A percentile compares a stretch with the other conserved stretches of the same genome.
Evolutionary conservation across 2,888 invertebrate species (phyloP).

Genomic region (Platypus cylindrus): DNA sequence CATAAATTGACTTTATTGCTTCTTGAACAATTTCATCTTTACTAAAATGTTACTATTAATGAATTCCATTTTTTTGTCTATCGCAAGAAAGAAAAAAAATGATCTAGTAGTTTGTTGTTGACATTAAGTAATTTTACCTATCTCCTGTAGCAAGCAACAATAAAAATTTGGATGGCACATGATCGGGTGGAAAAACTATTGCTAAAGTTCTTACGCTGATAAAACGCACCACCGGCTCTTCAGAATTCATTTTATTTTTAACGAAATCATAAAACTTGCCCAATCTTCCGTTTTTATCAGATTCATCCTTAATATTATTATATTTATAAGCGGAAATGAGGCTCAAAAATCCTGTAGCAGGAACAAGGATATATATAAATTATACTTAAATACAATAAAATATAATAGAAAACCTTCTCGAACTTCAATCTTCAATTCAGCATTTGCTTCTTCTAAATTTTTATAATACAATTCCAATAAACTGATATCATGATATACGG

Average conservation of each 20-base stretch:
- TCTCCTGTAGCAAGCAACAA: constrained; percentile 75
- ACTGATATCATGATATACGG: constrained; percentile 55
- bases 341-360: constrained; percentile 24
- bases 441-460: constrained; percentile 36
- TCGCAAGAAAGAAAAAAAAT: background rate
- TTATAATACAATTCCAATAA: constrained; percentile 42
- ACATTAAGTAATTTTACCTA: no score
- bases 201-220: constrained; percentile 73
- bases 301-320: constrained; percentile 27
- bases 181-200: constrained; percentile 67
- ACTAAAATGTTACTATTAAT: constrained; percentile 31
- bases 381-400: background rate
- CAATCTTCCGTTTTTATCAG: constrained; percentile 29
- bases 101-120: background rate
- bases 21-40: constrained; percentile 66
- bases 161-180: constrained; percentile 71
- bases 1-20: constrained; percentile 63
- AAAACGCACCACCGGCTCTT: constrained; percentile 68
- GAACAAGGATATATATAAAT: background rate
- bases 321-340: constrained; percentile 30
- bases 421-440: constrained; percentile 31
- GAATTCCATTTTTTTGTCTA: background rate
- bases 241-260: constrained; percentile 61
- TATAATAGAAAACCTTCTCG: constrained; percentile 24
- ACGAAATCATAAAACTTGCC: constrained; percentile 42